Evolutionary conservation across 2,113 vertebrate species (phyloP).

Genomic region (Naja naja): DNA sequence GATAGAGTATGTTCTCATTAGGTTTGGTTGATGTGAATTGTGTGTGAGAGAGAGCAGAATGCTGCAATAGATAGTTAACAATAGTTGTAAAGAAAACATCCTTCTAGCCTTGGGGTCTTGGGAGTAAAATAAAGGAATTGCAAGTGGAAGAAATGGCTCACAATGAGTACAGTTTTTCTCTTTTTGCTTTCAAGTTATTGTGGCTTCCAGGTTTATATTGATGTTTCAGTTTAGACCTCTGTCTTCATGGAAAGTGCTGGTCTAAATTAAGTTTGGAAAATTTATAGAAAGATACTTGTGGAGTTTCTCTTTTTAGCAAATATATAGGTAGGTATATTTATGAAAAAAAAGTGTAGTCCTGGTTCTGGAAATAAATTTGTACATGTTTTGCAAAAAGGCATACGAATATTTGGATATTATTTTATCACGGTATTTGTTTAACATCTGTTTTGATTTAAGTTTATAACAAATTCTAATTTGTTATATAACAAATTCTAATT

Average conservation of each 20-base stretch:
- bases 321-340: neutral
- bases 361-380: constrained; percentile 35
- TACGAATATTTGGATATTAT: constrained; percentile 26
- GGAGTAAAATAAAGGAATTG: neutral
- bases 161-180: neutral
- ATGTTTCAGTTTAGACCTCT: neutral
- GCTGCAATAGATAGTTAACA: neutral
- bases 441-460: constrained; percentile 39
- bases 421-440: constrained; percentile 38
- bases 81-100: neutral
- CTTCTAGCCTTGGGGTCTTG: constrained; percentile 13
- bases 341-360: constrained; percentile 20
- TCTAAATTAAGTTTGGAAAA: neutral
- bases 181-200: neutral
- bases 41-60: neutral
- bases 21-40: constrained; percentile 8
- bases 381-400: constrained; percentile 6
- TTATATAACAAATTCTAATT: neutral
- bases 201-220: rapidly evolving
- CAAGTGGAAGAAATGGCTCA: neutral
- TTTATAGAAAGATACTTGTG: neutral
- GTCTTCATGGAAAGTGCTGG: neutral
- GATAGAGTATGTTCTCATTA: constrained; percentile 20
- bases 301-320: neutral
- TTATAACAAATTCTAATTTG: neutral